Evolutionary conservation across 2,113 vertebrate species (phyloP), one percentile per base, ranked within the genome.

Genomic region (Pelobates fuscus): DNA sequence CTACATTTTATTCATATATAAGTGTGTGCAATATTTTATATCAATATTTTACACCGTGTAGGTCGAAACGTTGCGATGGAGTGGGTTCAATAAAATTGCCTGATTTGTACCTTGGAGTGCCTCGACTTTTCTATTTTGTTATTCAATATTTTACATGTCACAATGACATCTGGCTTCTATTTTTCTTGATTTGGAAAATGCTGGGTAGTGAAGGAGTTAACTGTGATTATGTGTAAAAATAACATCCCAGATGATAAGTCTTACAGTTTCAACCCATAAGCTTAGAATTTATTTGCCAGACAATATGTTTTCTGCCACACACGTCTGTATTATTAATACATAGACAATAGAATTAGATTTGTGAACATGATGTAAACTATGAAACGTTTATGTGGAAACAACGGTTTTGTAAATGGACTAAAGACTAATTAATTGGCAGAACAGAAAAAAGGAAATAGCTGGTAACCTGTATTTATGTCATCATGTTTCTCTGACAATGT

Each of bases 401-500:
- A 23, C 8, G n/a, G 21, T 23, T 55, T 23, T 55, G 52, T 55
- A 23, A 4, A 21, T 55, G 52, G 18, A 55, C n/a, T 1, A 20
- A 11, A 3, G 44, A 49, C 44, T 49, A 14, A 49, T 20, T 55
- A 55, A 55, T 21, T 55, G 52, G 52, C 21, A 23, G 6, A 55
- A n/a, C n/a, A 55, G 52, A 55, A 55, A 8, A 49, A 23, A 20
- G 52, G 21, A 55, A 23, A 55, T 55, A 55, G 12, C 44, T 49
- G 44, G 17, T 55, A 55, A 55, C 52, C n/a, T 55, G 52, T 55
- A 55, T 55, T 2, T 55, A 6, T 55, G 52, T 23, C n/a, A 55
- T 55, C 21, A 23, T n/a, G 21, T 21, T 55, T n/a, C 52, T 55
- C n/a, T 23, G 52, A 4, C 8, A 44, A 62, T 62, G 70, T 71